These are phyloP conservation scores for Congeria kusceri DNA, from an alignment of 2,888 invertebrate species.

Conservation along the genomic window DNA sequence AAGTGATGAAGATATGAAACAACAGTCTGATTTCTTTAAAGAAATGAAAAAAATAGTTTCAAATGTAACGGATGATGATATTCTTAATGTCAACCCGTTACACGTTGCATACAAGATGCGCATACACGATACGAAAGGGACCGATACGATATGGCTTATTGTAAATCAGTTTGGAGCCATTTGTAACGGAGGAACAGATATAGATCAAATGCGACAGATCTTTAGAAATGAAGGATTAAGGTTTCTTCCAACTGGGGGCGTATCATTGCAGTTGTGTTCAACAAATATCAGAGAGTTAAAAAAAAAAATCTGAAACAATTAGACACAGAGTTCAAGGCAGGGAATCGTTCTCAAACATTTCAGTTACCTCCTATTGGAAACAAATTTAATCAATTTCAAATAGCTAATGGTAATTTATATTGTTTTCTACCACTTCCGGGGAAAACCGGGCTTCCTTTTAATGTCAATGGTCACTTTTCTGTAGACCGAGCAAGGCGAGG, in stretches of 20 bases:
- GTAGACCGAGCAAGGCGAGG: constrained; percentile 69
- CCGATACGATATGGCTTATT: constrained; percentile 65
- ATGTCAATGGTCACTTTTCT: constrained; percentile 77
- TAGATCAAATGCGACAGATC: too few relatives aligned
- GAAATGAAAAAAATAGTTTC: constrained; percentile 7
- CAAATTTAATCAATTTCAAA: too few relatives aligned
- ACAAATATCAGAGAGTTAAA: too few relatives aligned
- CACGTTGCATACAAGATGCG: constrained; percentile 36
- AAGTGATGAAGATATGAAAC: neutral
- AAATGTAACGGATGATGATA: constrained; percentile 1
- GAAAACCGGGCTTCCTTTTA: constrained; percentile 68
- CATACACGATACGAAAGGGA: constrained; percentile 14
- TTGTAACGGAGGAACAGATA: constrained; percentile 31
- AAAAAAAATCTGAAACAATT: too few relatives aligned
- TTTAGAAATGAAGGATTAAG: too few relatives aligned
- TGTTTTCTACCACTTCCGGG: constrained; percentile 77
- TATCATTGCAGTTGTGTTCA: too few relatives aligned
- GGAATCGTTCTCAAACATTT: too few relatives aligned
- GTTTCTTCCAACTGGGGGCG: too few relatives aligned
- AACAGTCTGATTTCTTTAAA: constrained; percentile 17
- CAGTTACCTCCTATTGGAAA: too few relatives aligned
- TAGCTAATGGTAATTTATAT: constrained; percentile 38
- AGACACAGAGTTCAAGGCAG: too few relatives aligned
- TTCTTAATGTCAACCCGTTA: neutral
- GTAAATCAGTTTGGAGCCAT: constrained; percentile 73